Base-by-base conservation (phyloP, 2,797 vertebrate species). In the Huso huso region DNA sequence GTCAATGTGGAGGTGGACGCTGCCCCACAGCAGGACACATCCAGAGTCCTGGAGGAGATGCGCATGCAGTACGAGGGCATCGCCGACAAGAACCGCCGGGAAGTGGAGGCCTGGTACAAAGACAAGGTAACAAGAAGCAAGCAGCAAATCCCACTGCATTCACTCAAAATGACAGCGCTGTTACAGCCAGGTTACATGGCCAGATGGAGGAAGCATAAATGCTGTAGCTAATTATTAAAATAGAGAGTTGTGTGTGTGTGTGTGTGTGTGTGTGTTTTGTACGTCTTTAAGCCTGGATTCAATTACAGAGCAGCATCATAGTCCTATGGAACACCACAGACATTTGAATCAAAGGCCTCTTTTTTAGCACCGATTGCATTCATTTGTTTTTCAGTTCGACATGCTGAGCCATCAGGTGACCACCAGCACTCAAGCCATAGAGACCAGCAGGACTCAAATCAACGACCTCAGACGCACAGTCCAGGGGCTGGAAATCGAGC, bases 371-470 rank as follows among this genome's bases (percentile, higher is more conserved):
- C 18, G 18, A 18, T 18, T 18, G 18, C 18, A 18, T 18, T 18
- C 18, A 18, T 18, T 71, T 18, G 62, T 49, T 23, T 68, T 68
- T 6, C 71, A 92, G 90, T 85, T 81, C 0, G 84, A 89, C 1
- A 80, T 83, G 67, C 76, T 91, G 72, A 87, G 84, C 69, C 86
- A 82, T 0, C 82, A 90, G 71, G 86, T 91, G n/a, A 83, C 80
- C 50, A 81, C 79, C 66, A 84, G 73, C 66, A 87, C 84, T 0
- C 79, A 86, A 48, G 75, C 87, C 77, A 77, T 91, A 23, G 85
- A 90, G 75, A 82, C 61, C 6, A 64, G 81, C 78, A 88, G 86
- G 75, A 76, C 79, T 0, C 86, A 89, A 81, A 79, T 89, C 74
- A 81, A 79, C 0, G 90, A 90, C 1, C 72, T 90, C 69, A 81